These are phyloP conservation scores for Caenorhabditis doughertyi DNA, from an alignment of 2,888 invertebrate species.

Conservation along the genomic window DNA sequence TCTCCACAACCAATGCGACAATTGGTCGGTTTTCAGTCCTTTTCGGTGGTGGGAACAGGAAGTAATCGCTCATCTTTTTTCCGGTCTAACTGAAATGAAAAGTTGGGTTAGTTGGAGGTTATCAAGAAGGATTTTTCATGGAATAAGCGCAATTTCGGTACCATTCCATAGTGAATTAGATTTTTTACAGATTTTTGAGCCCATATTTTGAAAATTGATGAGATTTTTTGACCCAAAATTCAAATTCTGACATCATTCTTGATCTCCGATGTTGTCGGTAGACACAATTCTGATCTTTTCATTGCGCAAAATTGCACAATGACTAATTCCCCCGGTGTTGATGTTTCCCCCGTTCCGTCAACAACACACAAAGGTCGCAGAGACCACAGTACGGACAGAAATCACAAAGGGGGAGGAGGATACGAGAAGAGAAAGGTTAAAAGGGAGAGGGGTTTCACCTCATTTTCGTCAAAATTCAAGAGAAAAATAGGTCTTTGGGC, in stretches of 20 bases:
- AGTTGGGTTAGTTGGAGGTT: background rate
- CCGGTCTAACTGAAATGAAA: no score
- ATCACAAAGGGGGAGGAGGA: background rate
- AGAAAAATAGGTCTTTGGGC: background rate
- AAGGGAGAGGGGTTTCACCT: background rate
- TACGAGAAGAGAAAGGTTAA: background rate
- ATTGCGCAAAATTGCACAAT: conserved; percentile 15
- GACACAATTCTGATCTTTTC: background rate
- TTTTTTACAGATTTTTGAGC: no score
- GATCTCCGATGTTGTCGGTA: background rate
- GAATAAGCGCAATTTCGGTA: no score
- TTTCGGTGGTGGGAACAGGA: background rate
- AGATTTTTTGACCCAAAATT: no score
- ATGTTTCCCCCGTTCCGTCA: background rate
- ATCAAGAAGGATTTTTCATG: background rate
- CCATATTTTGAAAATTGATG: no score
- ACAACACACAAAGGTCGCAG: background rate
- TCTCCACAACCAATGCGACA: background rate
- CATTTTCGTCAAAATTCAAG: background rate
- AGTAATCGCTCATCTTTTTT: background rate
- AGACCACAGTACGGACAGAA: conserved; percentile 20
- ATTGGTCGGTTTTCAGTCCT: background rate
- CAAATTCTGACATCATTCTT: background rate
- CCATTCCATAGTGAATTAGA: no score
- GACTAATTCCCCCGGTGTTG: conserved; percentile 22